Conservation (phyloP, 2,113 vertebrate genomes). For the Pardalotus punctatus region DNA sequence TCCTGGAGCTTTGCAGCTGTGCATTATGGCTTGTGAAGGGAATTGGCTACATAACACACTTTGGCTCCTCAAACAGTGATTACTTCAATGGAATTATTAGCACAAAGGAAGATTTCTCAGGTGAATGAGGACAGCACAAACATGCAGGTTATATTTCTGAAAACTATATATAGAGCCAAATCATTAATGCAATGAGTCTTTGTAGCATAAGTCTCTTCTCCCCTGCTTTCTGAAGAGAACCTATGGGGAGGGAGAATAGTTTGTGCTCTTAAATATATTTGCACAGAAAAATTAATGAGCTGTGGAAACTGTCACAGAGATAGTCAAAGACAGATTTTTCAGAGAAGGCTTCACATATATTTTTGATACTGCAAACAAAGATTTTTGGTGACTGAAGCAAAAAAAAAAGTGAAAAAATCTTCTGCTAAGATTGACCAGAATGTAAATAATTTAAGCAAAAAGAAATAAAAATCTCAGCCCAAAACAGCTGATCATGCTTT, state of each 20-base stretch:
- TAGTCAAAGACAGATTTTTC: background rate
- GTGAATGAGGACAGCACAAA: background rate
- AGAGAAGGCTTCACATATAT: background rate
- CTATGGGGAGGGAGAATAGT: background rate
- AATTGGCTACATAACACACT: background rate
- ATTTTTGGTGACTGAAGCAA: background rate
- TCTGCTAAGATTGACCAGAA: background rate
- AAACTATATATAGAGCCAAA: background rate
- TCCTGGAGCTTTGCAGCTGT: slow-evolving; percentile 49
- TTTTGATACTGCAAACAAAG: background rate
- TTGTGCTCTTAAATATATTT: background rate
- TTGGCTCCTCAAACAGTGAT: slow-evolving; percentile 1
- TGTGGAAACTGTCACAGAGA: background rate
- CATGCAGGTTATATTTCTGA: background rate
- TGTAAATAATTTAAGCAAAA: background rate
- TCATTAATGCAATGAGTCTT: background rate
- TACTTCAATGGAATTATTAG: background rate
- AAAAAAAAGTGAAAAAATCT: background rate
- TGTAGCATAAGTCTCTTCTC: background rate
- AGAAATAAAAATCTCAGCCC: background rate
- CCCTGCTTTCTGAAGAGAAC: background rate
- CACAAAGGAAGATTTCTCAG: background rate
- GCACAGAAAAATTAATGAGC: background rate
- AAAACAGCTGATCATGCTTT: background rate
- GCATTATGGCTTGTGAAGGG: background rate